These are phyloP conservation scores for Bubalus kerabau DNA, from an alignment of 2,113 vertebrate species.

Conservation along the genomic window DNA sequence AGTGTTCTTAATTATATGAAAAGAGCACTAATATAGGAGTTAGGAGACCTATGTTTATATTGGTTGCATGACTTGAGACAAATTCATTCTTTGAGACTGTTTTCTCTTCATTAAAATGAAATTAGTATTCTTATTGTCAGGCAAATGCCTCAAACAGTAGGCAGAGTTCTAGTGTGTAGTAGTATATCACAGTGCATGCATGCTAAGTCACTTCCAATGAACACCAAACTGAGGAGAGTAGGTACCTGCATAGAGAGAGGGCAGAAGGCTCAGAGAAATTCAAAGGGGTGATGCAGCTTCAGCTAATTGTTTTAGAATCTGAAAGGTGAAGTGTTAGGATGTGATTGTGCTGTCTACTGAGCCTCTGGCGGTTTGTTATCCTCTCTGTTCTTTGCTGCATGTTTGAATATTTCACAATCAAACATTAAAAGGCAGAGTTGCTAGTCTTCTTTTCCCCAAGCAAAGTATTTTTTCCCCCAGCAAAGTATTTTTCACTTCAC, in stretches of 20 bases:
- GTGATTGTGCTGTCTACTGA: neutral
- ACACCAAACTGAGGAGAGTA: neutral
- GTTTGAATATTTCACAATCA: slow-evolving; percentile 39
- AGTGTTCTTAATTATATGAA: neutral
- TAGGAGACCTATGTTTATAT: neutral
- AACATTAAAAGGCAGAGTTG: slow-evolving; percentile 38
- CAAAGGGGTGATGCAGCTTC: neutral
- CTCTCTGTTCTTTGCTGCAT: neutral
- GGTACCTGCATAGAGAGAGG: neutral
- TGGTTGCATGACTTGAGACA: neutral
- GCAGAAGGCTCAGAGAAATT: neutral
- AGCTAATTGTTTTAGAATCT: slow-evolving; percentile 13
- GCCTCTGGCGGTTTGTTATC: neutral
- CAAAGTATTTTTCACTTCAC: slow-evolving; percentile 37
- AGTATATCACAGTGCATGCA: neutral
- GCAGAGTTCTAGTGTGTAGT: neutral
- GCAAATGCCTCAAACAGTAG: slow-evolving; percentile 2
- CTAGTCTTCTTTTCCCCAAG: slow-evolving; percentile 13
- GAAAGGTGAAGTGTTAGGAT: slow-evolving; percentile 12
- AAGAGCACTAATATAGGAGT: neutral
- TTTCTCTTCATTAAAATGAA: neutral
- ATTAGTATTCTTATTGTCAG: neutral
- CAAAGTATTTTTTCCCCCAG: neutral
- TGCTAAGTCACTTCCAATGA: neutral
- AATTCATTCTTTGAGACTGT: neutral